Base-by-base conservation (phyloP, 2,888 invertebrate species). In the Alcis repandata region DNA sequence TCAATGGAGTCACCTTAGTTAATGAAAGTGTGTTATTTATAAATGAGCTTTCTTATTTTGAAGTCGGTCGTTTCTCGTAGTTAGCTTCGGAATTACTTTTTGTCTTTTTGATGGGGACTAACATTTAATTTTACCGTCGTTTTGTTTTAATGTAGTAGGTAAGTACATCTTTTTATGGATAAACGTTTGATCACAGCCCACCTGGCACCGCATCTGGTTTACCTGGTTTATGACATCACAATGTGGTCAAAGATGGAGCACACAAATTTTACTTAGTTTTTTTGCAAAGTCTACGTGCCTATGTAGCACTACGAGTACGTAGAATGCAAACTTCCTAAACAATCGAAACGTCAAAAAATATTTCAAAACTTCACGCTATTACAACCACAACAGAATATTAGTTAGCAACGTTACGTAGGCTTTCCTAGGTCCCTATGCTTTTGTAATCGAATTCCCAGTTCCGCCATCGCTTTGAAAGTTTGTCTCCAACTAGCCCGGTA, bases 381-480 rank as follows among this genome's bases (percentile, higher is more conserved):
- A n/a, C n/a, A n/a, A n/a, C n/a, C 6, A 2, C 45, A 20, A 17
- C 11, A n/a, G 33, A 17, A 36, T 7, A 19, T 33, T 51, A 54
- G 8, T 17, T 41, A 15, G 54, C 15, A 54, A 36, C 51, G 13
- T 19, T n/a, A 51, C 8, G 20, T 51, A 51, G 51, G 36, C 51
- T 43, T 17, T 43, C 17, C 40, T 38, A 40, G 38, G 48, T 49
- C 48, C 19, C 38, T 20, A 19, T 40, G 49, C 41, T 59, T 53
- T 32, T 41, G 41, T 60, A 60, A 65, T 59, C 51, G 45, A 65
- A 65, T 59, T 65, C 38, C 52, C 32, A 40, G 40, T 56, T 46
- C 13, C 32, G 20, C 27, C 46, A 22, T n/a, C 58, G 46, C 59
- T 52, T 59, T 38, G 40, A 63, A 63, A 56, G 59, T 68, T 56